Evolutionary conservation across 2,888 invertebrate species (phyloP), one percentile per base, ranked within the genome.

Genomic region (Antitype chi): DNA sequence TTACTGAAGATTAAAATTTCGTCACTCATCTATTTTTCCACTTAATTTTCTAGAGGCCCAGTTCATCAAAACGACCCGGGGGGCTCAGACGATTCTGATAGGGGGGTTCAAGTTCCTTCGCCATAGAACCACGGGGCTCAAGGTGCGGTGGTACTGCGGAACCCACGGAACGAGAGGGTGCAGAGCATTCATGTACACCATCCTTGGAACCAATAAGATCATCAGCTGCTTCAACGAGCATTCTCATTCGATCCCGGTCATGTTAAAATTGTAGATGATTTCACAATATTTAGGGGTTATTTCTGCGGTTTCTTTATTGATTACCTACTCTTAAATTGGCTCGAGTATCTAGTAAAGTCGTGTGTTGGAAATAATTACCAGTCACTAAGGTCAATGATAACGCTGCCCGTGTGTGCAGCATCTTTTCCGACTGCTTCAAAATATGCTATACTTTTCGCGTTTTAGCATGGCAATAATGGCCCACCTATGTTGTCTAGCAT

Each of bases 111-210:
- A 43, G 32, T 78, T 81, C 53, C 78, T 81, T 13, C 72, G 83
- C 15, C 83, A 81, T 38, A 64, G 81, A 32, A 82, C 64, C 9
- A 32, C 66, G 9, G 78, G 83, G 11, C 2, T 59, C 2, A 78
- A 77, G 57, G 80, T 76, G 17, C 78, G 85, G 13, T 89, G 89
- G 87, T 64, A 70, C 53, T 90, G 90, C 47, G 87, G 84, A 0
- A 89, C 89, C 0, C 90, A 90, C 76, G 71, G 84, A 17, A 81
- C 71, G 8, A 85, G 57, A 52, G 84, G 85, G 5, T 91, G 91
- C 55, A 82, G 43, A 55, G 90, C 91, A 6, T 76, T 76, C 13
- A n/a, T 90, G 20, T 82, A 85, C 43, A 88, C 88, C 4, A 70
- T 84, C 8, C 55, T 63, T 5, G 80, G 68, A 11, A 74, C 78